These are phyloP conservation scores for Hyppa rectilinea DNA, from an alignment of 2,888 invertebrate genomes.

Conservation along the genomic window DNA sequence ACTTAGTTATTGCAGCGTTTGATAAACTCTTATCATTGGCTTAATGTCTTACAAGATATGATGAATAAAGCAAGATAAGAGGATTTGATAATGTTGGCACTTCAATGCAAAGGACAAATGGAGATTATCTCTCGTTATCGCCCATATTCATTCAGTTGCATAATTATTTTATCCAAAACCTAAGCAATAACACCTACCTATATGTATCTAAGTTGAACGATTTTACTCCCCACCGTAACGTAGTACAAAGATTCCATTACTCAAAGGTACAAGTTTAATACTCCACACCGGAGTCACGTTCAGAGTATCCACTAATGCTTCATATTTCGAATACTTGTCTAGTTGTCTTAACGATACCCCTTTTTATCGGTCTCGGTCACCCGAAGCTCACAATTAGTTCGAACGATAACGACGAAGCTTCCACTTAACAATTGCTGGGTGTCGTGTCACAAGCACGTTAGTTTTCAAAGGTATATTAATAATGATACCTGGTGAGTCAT, in stretches of 20 bases:
- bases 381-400: constrained; percentile 63
- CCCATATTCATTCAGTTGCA: background rate
- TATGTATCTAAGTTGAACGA: too few relatives aligned
- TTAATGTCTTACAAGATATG: constrained; percentile 9
- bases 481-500: constrained; percentile 62
- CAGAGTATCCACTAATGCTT: constrained; percentile 46
- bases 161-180: constrained; percentile 6
- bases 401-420: constrained; percentile 58
- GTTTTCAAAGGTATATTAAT: constrained; percentile 59
- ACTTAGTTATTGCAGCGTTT: background rate
- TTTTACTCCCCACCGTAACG: constrained; percentile 16
- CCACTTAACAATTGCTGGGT: constrained; percentile 60
- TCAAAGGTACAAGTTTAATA: constrained; percentile 45
- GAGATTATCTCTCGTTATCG: constrained; percentile 19
- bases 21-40: constrained; percentile 33
- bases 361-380: constrained; percentile 58
- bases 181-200: constrained; percentile 20
- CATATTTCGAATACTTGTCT: constrained; percentile 60
- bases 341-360: constrained; percentile 55
- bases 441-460: constrained; percentile 57
- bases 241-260: constrained; percentile 29
- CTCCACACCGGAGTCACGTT: constrained; percentile 43
- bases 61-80: constrained; percentile 21
- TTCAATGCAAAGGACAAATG: constrained; percentile 16
- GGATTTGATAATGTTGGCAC: constrained; percentile 4